Base-by-base conservation (phyloP, 2,888 invertebrate genomes). In the Chloromyia formosa region DNA sequence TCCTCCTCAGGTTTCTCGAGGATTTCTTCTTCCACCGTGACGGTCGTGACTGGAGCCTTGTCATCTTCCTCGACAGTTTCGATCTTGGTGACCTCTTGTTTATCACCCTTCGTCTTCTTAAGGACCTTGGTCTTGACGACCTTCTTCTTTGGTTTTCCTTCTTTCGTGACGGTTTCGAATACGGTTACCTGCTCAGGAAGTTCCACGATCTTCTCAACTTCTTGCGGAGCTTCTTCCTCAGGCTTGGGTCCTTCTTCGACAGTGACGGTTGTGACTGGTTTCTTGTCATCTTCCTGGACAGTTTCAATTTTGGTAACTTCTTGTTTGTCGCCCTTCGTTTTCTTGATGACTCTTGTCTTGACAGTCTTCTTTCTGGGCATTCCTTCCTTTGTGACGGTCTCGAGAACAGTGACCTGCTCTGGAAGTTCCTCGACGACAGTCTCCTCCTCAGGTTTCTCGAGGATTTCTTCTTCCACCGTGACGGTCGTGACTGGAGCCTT, bases 311-410 rank as follows among this genome's bases (percentile, higher is more conserved):
- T 80, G 7, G 80, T 81, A 22, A 79, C 75, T 76, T 81, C 79
- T 77, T 80, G 79, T 75, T 79, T 79, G 9, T 77, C 76, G 7
- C 80, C 80, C 73, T 77, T 78, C 73, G 80, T 77, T 75, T 81
- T 83, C 75, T 82, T 83, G 42, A 83, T 83, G 0, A 81, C 78
- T 3, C 82, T 82, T 74, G 82, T 85, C 60, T 82, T 75, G 16
- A 78, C 80, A 35, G 27, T 35, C 27, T 35, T 35, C 27, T 35
- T 35, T 35, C 3, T 35, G 2, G 27, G 27, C 27, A 4, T 35
- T 35, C 27, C 27, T 35, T 35, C 27, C 27, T 35, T 35, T 2
- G 27, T 35, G 27, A 35, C 27, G 27, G 27, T 35, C 20, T 78
- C 77, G 2, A 82, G 80, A 75, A 84, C 82, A 0, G 68, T 75